A percentile compares a stretch with the other conserved stretches of the same genome.
These are phyloP conservation scores for Chondrilla cf. caribensis DNA, from an alignment of 37 sponge, comb jelly and placozoan genomes.

Conservation along the genomic window DNA sequence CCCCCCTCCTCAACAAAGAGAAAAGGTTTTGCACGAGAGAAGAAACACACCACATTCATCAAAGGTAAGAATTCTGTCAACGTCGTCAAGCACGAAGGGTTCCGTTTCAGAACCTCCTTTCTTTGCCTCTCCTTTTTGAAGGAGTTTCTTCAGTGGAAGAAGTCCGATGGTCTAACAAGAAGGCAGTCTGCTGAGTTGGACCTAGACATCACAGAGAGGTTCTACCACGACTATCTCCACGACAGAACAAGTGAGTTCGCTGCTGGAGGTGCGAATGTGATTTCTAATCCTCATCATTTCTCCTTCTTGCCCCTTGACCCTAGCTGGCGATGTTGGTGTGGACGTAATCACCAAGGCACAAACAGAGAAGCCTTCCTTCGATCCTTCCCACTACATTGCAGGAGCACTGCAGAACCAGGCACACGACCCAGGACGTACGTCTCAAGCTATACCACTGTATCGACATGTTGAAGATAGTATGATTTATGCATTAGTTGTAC, in stretches of 20 bases:
- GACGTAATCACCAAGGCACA: constrained; percentile 55
- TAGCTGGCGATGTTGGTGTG: constrained; percentile 69
- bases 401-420: constrained; percentile 52
- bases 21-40: background rate
- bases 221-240: constrained; percentile 75
- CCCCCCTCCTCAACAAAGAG: background rate
- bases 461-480: too few species aligned
- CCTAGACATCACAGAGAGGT: constrained; percentile 61
- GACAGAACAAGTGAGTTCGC: constrained; percentile 38
- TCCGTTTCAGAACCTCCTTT: background rate
- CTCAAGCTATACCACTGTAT: too few species aligned
- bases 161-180: background rate
- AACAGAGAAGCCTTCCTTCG: constrained; percentile 42
- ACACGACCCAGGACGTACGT: constrained; percentile 68
- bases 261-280: background rate
- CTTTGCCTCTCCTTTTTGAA: constrained; percentile 7
- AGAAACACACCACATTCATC: constrained; percentile 5
- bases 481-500: too few species aligned
- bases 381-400: constrained; percentile 53
- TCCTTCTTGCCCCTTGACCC: background rate
- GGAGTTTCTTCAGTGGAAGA: constrained; percentile 53
- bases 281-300: background rate
- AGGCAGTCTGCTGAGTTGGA: constrained; percentile 48
- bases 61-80: background rate
- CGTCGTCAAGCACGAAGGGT: too few species aligned